Conservation (phyloP, 1,140 invertebrate species). For the Drosophila mojavensis region DNA sequence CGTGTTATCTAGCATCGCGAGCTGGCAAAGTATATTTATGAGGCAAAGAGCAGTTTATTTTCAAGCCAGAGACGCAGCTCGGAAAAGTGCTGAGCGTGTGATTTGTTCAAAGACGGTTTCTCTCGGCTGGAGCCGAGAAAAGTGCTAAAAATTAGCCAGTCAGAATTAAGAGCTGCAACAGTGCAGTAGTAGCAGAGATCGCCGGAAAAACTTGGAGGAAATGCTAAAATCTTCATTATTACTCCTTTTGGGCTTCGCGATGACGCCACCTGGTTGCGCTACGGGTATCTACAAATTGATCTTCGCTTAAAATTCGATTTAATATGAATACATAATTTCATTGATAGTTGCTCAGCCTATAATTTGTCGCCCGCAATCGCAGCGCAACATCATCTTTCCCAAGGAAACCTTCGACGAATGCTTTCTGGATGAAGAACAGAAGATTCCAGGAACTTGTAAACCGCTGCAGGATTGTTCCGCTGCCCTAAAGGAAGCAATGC, state of each 20-base stretch:
- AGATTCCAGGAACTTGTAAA: conserved; percentile 53
- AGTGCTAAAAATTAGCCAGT: background rate
- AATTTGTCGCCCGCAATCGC: conserved; percentile 48
- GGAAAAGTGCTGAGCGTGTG: background rate
- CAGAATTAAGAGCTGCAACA: background rate
- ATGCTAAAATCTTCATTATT: background rate
- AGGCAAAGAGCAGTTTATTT: background rate
- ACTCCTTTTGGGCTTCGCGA: background rate
- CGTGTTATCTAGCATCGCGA: too few species aligned
- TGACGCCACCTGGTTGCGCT: background rate
- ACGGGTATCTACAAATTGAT: background rate
- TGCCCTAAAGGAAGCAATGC: conserved; percentile 46
- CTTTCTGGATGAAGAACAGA: conserved; percentile 44
- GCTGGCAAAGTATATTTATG: conserved; percentile 5
- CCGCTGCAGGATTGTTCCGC: conserved; percentile 59
- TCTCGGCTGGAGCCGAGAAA: background rate
- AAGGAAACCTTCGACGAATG: conserved; percentile 70
- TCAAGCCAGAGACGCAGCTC: conserved; percentile 8
- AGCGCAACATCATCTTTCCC: conserved; percentile 69
- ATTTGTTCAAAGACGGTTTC: conserved; percentile 11
- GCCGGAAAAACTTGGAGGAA: background rate
- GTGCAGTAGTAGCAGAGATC: conserved; percentile 21
- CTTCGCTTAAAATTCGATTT: background rate
- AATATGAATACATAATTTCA: background rate
- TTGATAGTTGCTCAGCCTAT: conserved; percentile 45